Evolutionary conservation across 2,113 vertebrate genomes (phyloP), one percentile per base, ranked within the genome.

Genomic region (Argyrosomus japonicus): DNA sequence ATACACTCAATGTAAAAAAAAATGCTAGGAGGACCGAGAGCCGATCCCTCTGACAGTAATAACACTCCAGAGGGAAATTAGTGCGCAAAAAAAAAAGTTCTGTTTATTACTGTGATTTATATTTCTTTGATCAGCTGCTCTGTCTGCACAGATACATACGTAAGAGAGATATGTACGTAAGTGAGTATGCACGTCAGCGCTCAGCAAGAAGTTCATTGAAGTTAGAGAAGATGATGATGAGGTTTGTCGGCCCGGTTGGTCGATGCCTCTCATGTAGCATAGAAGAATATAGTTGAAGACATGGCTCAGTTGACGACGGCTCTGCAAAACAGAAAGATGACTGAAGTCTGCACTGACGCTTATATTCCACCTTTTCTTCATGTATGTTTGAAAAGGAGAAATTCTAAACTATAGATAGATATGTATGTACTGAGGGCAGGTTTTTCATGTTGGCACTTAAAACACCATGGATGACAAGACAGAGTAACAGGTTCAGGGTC

Each of bases 81-180:
- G 4, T 23, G 50, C 57, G 29, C 15, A 57, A 84, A 84, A 75
- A 60, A 84, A 36, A 7, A 61, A 68, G 23, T n/a, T 71, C 10
- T 69, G 74, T 68, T 54, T 77, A 72, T 76, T 51, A 77, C 36
- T n/a, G 29, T 62, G 25, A 53, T 81, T 70, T 71, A 4, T 83
- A 54, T 63, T 45, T 25, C 32, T 75, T 67, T 75, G 43, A 85
- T 79, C 51, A 45, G 40, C 32, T 58, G 45, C 80, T 54, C 63
- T 73, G 48, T 63, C 50, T 21, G 8, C 51, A 72, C 25, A 27
- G 25, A 27, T 27, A 27, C 25, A 2, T 27, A 27, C 25, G 25
- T 27, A 27, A 2, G 25, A 27, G 25, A 27, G 25, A 27, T 27
- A 27, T 27, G 25, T 27, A 27, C 25, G 25, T 27, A 27, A 27